Conservation (phyloP, 2,888 invertebrate genomes). For the Apocheima hispidaria region DNA sequence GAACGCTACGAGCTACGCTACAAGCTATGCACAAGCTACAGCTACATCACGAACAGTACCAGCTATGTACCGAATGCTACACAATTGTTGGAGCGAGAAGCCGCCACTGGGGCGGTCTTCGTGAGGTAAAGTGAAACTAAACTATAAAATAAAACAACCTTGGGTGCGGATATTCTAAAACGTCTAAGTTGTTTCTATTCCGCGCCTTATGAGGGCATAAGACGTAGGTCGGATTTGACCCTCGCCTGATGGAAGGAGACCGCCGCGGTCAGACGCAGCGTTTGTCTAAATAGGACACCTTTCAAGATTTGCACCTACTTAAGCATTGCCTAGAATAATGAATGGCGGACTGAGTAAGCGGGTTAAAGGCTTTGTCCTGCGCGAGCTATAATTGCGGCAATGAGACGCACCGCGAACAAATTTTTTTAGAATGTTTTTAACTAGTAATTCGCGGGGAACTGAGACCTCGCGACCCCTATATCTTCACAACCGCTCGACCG, state of each 20-base stretch:
- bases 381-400: too few relatives aligned
- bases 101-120: not conserved
- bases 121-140: too few relatives aligned
- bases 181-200: constrained; percentile 2
- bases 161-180: not conserved
- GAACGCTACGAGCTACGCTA: not conserved
- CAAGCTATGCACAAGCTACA: not conserved
- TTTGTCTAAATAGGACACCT: constrained; percentile 7
- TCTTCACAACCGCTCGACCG: too few relatives aligned
- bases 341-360: not conserved
- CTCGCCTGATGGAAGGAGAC: constrained; percentile 4
- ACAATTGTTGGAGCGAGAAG: too few relatives aligned
- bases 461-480: too few relatives aligned
- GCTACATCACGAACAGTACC: not conserved
- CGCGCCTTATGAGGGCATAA: not conserved
- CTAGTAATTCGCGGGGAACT: too few relatives aligned
- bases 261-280: constrained; percentile 9
- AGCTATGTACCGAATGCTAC: not conserved
- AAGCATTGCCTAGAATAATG: constrained; percentile 4
- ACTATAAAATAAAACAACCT: not conserved
- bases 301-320: constrained; percentile 20
- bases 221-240: not conserved
- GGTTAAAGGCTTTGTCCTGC: too few relatives aligned
- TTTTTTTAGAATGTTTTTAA: too few relatives aligned
- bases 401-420: too few relatives aligned